These are phyloP conservation scores for Fragum fragum DNA, from an alignment of 2,888 invertebrate species.

Conservation along the genomic window DNA sequence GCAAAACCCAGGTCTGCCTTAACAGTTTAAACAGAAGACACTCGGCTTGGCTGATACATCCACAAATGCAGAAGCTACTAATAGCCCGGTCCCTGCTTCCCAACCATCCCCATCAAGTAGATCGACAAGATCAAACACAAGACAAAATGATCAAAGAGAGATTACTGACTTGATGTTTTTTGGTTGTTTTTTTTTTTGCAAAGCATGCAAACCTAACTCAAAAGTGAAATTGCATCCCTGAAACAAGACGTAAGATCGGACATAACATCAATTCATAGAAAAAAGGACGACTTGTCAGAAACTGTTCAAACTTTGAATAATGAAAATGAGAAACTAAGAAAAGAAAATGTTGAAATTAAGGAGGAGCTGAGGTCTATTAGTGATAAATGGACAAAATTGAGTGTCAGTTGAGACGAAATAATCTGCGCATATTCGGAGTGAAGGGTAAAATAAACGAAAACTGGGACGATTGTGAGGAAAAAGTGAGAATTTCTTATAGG, in stretches of 20 bases:
- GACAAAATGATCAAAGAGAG: too few relatives aligned
- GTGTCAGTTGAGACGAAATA: neutral
- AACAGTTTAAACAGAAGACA: too few relatives aligned
- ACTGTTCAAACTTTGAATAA: neutral
- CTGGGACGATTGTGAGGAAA: conserved; percentile 8
- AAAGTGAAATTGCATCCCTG: neutral
- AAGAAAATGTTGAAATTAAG: neutral
- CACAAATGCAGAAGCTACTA: too few relatives aligned
- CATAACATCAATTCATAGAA: neutral
- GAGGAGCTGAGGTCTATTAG: neutral
- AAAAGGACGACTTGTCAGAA: conserved; percentile 5
- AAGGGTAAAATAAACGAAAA: conserved; percentile 3
- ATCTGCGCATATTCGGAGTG: neutral
- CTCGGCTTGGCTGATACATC: too few relatives aligned
- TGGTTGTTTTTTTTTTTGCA: neutral
- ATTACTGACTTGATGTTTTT: too few relatives aligned
- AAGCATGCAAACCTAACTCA: conserved; percentile 8
- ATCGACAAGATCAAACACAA: too few relatives aligned
- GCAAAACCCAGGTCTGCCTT: too few relatives aligned
- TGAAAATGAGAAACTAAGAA: conserved; percentile 5
- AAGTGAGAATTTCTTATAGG: neutral
- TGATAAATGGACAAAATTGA: conserved; percentile 1
- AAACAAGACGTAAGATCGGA: conserved; percentile 1
- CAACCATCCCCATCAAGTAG: too few relatives aligned
- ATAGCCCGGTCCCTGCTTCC: too few relatives aligned